Base-by-base conservation (phyloP, 2,113 vertebrate genomes). In the Prinia subflava region DNA sequence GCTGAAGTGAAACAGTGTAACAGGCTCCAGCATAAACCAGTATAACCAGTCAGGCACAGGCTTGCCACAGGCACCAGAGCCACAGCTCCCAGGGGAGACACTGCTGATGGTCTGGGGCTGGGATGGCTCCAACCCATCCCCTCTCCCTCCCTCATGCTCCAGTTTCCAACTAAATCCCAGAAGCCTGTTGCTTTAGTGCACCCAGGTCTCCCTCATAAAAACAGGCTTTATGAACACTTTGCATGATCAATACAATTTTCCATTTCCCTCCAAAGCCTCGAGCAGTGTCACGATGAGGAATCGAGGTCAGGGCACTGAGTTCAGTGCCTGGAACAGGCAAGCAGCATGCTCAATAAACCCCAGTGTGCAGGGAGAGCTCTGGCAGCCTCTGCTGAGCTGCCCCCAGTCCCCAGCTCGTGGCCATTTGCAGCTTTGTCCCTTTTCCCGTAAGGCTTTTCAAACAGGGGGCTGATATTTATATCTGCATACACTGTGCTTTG, bases 371-470 rank as follows among this genome's bases (percentile, higher is more conserved):
- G 19, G 59, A 59, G 76, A n/a, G 67, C 71, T 76, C 74, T 79
- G 86, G 77, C 86, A 91, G 50, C 73, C 87, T 65, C 62, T 69
- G 55, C 16, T 74, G 76, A 73, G 74, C 59, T 49, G 30, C 46
- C 25, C 30, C 13, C 10, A 44, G 59, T 24, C 79, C 44, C 65
- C 78, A 79, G 85, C 83, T 42, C 9, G 2, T 7, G 62, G 39
- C 63, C 37, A 47, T 74, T 47, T 74, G 27, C 75, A 81, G 52
- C 35, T 86, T 78, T 80, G 67, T 67, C 63, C 52, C 24, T 74
- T 88, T 96, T 95, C 95, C 93, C 13, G 20, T 57, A 94, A 95
- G 79, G 85, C 59, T 92, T 83, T 85, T 86, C 10, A 73, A 88
- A 18, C 28, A 55, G 55, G 53, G 56, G 52, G 30, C 87, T 78